Base-by-base conservation (phyloP, 2,888 invertebrate genomes). In the Euzetes globulus region DNA sequence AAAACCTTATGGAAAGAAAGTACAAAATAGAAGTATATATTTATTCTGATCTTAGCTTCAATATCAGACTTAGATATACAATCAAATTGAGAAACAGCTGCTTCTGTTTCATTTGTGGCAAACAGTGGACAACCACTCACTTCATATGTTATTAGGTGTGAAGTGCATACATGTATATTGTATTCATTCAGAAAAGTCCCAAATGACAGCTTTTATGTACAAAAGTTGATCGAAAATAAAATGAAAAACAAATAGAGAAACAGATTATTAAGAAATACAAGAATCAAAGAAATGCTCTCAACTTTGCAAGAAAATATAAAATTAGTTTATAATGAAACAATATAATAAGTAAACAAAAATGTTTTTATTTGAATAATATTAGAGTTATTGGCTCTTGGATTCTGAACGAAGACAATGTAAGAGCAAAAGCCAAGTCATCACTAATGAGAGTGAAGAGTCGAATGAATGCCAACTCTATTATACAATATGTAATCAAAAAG, bases 71-170 rank as follows among this genome's bases (percentile, higher is more conserved):
- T 3, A 25, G 9, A 27, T 63, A 63, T 63, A 63, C 33, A 63
- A 63, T 63, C 37, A 37, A 29, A 63, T 63, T 2, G 27, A 27
- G 58, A 58, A 63, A 63, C 63, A 63, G 29, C 63, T 63, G 63
- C 63, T 29, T 63, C 37, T 33, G 33, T 63, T 63, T 63, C 63
- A 63, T 29, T 63, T 37, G 27, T 33, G 27, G 25, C 58, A 25
- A 11, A 27, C 27, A 27, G 25, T 58, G 58, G 58, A 58, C 58
- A 58, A 58, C 58, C 17, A 58, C 58, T 58, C 58, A 58, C 58
- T 58, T 58, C 58, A 58, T 58, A 58, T 19, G 27, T 58, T 58
- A 58, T 58, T 58, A 58, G 58, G 58, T 58, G 58, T 58, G 58
- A 19, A 58, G 58, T 58, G 11, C 58, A 27, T 58, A n/a, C n/a